Percentiles rank a stretch among this genome's conserved stretches.
Conservation (phyloP, 2,113 vertebrate genomes). For the Oryzias curvinotus region DNA sequence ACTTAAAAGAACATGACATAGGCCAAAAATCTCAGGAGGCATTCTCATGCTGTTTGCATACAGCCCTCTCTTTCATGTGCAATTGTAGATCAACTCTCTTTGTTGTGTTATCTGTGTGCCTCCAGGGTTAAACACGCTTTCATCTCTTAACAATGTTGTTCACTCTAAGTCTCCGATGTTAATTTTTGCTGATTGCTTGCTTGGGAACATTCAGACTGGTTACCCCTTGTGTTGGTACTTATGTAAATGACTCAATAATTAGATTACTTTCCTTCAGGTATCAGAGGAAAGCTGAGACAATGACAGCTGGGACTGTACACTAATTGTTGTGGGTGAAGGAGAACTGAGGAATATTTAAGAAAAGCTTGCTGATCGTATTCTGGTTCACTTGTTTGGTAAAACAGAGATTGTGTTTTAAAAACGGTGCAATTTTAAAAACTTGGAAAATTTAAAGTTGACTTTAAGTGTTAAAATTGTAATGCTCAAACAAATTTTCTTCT, state of each 20-base stretch:
- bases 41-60: constrained; percentile 11
- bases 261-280: constrained; percentile 28
- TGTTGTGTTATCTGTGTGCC: constrained; percentile 25
- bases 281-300: background rate
- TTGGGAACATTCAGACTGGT: constrained; percentile 27
- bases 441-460: too few species aligned
- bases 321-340: constrained; percentile 6
- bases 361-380: background rate
- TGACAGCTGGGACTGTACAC: background rate
- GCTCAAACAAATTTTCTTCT: too few species aligned
- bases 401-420: too few species aligned
- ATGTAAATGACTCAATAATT: constrained; percentile 31
- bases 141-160: constrained; percentile 34
- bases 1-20: constrained; percentile 3
- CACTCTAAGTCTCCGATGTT: constrained; percentile 7
- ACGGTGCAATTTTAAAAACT: background rate
- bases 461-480: too few species aligned
- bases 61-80: constrained; percentile 35
- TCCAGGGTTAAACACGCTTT: constrained; percentile 33
- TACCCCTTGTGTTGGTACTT: constrained; percentile 22
- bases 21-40: constrained; percentile 17
- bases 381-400: too few species aligned
- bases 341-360: background rate
- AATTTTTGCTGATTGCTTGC: constrained; percentile 38
- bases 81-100: constrained; percentile 32